Evolutionary conservation across 2,797 vertebrate genomes (phyloP).

Genomic region (Etheostoma nigrum): DNA sequence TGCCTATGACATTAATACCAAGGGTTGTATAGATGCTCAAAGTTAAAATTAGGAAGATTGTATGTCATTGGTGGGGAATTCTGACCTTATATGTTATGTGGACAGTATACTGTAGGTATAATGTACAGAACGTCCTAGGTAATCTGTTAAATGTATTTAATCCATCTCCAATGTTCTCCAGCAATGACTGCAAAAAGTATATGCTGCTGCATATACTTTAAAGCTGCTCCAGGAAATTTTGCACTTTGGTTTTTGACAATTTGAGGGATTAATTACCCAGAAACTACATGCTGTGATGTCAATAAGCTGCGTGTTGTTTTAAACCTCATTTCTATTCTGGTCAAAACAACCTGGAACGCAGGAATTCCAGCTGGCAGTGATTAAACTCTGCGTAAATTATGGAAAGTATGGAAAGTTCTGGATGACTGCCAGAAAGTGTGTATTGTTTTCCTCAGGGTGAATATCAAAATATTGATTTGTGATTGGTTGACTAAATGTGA

Average conservation of each 20-base stretch:
- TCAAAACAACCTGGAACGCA: neutral
- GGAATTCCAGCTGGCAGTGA: neutral
- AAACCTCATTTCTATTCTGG: neutral
- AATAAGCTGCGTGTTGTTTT: constrained; percentile 20
- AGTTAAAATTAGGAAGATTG: neutral
- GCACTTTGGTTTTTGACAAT: constrained; percentile 8
- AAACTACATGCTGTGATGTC: constrained; percentile 43
- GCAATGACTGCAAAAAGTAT: constrained; percentile 28
- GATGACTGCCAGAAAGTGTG: too few relatives aligned
- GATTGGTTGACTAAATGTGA: neutral
- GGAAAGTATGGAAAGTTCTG: neutral
- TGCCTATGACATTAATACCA: neutral
- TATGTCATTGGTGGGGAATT: neutral
- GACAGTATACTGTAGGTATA: neutral
- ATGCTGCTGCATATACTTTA: constrained; percentile 17
- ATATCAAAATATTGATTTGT: constrained; percentile 3
- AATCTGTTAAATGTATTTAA: constrained; percentile 42
- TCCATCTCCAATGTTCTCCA: neutral
- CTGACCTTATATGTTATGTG: neutral
- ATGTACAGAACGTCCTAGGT: neutral
- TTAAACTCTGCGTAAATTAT: neutral
- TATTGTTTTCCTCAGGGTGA: neutral
- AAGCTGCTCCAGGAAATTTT: neutral
- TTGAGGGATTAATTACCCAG: constrained; percentile 40
- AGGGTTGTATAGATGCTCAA: neutral